phyloP scores from a whole-genome alignment of 2,113 vertebrate genomes.

The Phylloscopus trochiloides region DNA sequence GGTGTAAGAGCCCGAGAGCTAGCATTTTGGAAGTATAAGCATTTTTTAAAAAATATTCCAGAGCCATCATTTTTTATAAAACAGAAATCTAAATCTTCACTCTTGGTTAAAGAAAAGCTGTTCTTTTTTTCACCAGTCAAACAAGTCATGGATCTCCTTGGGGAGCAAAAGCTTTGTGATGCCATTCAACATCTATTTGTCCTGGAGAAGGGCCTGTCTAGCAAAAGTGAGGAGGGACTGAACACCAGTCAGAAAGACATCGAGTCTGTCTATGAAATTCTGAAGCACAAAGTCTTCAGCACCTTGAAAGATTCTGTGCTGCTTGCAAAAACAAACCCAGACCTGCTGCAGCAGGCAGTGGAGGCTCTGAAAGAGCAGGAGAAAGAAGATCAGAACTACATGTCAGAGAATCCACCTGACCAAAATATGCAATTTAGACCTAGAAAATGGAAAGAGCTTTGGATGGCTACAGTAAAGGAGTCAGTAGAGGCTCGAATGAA shows the following conservation, averaged over 20 bases:
- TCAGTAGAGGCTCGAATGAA: constrained; percentile 72
- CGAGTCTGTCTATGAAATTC: constrained; percentile 62
- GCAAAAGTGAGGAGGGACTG: neutral
- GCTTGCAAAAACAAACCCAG: neutral
- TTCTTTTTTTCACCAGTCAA: constrained; percentile 49
- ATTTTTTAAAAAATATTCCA: neutral
- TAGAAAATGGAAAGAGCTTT: constrained; percentile 71
- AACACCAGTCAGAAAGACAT: constrained; percentile 59
- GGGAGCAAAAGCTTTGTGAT: constrained; percentile 32
- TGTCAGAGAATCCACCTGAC: neutral
- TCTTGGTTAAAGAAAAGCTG: neutral
- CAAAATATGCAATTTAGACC: constrained; percentile 66
- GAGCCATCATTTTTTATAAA: neutral
- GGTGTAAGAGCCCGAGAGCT: neutral
- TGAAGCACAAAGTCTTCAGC: constrained; percentile 64
- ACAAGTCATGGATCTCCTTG: constrained; percentile 51
- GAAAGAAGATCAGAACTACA: constrained; percentile 74
- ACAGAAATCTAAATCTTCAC: neutral
- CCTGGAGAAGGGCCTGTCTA: constrained; percentile 72
- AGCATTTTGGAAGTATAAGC: neutral
- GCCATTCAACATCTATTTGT: constrained; percentile 69
- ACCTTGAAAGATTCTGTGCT: constrained; percentile 71
- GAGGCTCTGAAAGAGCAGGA: constrained; percentile 78
- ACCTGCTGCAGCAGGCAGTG: constrained; percentile 77
- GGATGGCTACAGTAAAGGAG: constrained; percentile 64